phyloP scores from a whole-genome alignment of 2,113 vertebrate genomes.

The Pluvianellus socialis region DNA sequence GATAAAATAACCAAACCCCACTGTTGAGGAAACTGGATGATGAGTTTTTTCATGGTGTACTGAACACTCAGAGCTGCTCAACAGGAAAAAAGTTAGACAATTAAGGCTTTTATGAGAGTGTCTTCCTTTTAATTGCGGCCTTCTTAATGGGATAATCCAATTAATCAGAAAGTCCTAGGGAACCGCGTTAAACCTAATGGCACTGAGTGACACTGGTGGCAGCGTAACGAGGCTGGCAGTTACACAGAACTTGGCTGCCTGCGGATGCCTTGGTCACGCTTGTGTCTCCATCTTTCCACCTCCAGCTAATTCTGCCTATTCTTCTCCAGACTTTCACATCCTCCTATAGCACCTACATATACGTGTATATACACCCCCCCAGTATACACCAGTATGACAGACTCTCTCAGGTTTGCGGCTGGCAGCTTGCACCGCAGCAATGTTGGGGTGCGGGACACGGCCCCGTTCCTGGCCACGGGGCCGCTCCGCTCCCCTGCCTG shows the following conservation, averaged over 20 bases:
- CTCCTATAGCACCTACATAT: neutral
- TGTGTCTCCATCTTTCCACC: neutral
- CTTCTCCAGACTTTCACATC: neutral
- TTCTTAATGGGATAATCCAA: slow-evolving; percentile 37
- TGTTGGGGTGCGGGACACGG: fast-evolving
- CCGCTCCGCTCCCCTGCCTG: neutral
- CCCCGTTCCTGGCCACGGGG: neutral
- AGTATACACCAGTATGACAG: too few species aligned
- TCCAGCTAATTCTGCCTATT: neutral
- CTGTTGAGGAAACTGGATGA: neutral
- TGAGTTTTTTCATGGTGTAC: neutral
- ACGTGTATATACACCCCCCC: fast-evolving
- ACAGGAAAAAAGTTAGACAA: slow-evolving; percentile 8
- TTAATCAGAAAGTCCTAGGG: slow-evolving; percentile 48
- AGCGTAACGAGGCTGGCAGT: neutral
- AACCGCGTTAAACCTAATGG: slow-evolving; percentile 28
- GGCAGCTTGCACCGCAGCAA: neutral
- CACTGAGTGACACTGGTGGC: neutral
- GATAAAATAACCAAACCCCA: neutral
- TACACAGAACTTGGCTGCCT: neutral
- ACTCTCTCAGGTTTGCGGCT: neutral
- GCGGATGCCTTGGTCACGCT: neutral
- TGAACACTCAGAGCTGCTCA: neutral
- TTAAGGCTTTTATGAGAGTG: neutral
- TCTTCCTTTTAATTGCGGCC: slow-evolving; percentile 42